phyloP scores from a whole-genome alignment of 2,888 invertebrate genomes.

The Plutella xylostella region DNA sequence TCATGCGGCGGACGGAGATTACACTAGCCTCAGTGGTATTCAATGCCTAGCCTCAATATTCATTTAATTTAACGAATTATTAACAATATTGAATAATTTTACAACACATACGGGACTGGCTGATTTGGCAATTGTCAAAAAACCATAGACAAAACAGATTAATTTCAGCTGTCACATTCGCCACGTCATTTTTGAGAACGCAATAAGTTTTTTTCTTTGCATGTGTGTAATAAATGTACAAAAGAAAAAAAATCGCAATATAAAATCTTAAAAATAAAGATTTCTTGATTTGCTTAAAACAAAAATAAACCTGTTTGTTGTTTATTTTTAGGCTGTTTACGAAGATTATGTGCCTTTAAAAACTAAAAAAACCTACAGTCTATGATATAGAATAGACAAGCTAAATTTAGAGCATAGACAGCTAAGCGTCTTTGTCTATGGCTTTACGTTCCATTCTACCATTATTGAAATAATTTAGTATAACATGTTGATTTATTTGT shows the following conservation, averaged over 20 bases:
- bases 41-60: conserved; percentile 26
- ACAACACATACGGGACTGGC: conserved; percentile 40
- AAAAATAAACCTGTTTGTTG: too few species aligned
- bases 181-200: conserved; percentile 65
- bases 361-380: neutral
- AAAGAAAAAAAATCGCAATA: too few species aligned
- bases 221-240: too few species aligned
- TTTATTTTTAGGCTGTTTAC: too few species aligned
- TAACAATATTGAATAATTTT: conserved; percentile 24
- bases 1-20: conserved; percentile 27
- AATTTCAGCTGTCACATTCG: conserved; percentile 57
- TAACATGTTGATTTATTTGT: neutral
- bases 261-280: too few species aligned
- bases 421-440: conserved; percentile 39
- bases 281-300: too few species aligned
- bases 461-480: neutral
- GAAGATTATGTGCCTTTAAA: too few species aligned
- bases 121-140: conserved; percentile 66
- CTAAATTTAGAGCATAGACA: conserved; percentile 24
- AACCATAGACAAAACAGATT: conserved; percentile 47
- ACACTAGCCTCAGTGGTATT: conserved; percentile 27
- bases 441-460: conserved; percentile 32
- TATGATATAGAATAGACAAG: conserved; percentile 9
- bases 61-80: conserved; percentile 42
- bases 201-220: conserved; percentile 17